phyloP scores from a whole-genome alignment of 2,113 vertebrate genomes.

The Chauna torquata region DNA sequence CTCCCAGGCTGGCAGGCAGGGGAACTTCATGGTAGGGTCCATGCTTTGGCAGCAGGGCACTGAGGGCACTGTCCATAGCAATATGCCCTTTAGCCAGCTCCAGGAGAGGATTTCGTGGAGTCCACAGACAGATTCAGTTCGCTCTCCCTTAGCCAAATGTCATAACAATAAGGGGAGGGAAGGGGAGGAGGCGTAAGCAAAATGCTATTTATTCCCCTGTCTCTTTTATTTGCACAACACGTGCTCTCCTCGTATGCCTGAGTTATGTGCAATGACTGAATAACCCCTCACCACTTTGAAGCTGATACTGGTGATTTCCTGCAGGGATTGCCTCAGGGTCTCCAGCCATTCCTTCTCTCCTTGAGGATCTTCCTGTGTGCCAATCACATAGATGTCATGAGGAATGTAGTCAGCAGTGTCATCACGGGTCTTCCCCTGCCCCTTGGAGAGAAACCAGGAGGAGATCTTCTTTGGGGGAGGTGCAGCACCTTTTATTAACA shows the following conservation, averaged over 20 bases:
- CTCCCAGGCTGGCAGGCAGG: neutral
- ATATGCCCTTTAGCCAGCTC: neutral
- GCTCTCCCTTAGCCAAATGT: neutral
- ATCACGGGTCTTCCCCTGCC: conserved; percentile 92
- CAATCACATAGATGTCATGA: conserved; percentile 96
- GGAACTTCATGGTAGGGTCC: neutral
- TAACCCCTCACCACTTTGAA: conserved; percentile 88
- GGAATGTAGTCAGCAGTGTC: conserved; percentile 95
- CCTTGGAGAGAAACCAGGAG: conserved; percentile 97
- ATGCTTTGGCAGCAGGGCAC: neutral
- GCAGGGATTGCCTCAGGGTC: conserved; percentile 83
- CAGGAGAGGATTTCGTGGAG: neutral
- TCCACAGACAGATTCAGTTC: neutral
- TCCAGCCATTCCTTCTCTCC: conserved; percentile 94
- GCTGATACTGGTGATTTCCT: conserved; percentile 90
- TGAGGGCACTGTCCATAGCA: neutral
- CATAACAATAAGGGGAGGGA: neutral
- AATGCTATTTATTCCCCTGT: neutral
- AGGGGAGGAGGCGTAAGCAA: neutral
- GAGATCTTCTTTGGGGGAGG: conserved; percentile 87
- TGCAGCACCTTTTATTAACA: conserved; percentile 86
- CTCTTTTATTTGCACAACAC: neutral
- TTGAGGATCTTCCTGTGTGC: conserved; percentile 93
- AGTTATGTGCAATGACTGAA: neutral
- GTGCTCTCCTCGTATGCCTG: neutral